Conservation (phyloP, 1,140 invertebrate species). For the Procambarus virginalis region DNA sequence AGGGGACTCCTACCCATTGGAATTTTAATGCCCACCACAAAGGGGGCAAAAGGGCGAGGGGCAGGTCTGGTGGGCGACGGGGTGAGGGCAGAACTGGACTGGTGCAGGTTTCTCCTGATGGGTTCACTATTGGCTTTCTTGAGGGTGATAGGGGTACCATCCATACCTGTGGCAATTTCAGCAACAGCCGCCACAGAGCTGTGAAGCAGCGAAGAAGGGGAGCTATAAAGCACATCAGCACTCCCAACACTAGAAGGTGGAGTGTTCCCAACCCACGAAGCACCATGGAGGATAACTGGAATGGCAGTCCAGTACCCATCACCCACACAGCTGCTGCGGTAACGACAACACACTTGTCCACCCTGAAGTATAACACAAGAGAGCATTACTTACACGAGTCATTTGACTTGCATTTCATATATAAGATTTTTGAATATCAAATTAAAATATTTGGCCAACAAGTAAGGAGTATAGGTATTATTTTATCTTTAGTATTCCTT, state of each 20-base stretch:
- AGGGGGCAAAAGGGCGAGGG: slow-evolving; percentile 51
- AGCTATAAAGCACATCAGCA: slow-evolving; percentile 46
- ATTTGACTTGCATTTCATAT: neutral
- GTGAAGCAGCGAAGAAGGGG: slow-evolving; percentile 52
- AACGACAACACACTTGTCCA: slow-evolving; percentile 66
- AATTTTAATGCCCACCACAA: slow-evolving; percentile 47
- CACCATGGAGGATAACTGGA: slow-evolving; percentile 48
- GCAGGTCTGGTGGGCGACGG: slow-evolving; percentile 62
- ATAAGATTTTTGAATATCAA: neutral
- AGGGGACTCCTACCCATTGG: slow-evolving; percentile 48
- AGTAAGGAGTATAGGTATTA: neutral
- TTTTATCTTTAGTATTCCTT: neutral
- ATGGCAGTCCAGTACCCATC: slow-evolving; percentile 41
- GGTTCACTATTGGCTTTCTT: slow-evolving; percentile 11
- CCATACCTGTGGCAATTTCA: slow-evolving; percentile 33
- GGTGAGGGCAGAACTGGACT: slow-evolving; percentile 43
- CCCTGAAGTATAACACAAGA: slow-evolving; percentile 33
- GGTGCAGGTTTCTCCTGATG: slow-evolving; percentile 36
- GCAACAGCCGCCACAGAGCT: slow-evolving; percentile 50
- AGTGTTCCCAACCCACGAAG: slow-evolving; percentile 54
- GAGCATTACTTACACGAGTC: neutral
- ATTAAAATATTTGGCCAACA: neutral
- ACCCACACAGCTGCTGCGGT: slow-evolving; percentile 55
- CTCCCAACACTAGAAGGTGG: slow-evolving; percentile 30
- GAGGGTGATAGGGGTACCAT: neutral